Conservation (phyloP, 2,797 vertebrate species). For the Typhlichthys subterraneus region DNA sequence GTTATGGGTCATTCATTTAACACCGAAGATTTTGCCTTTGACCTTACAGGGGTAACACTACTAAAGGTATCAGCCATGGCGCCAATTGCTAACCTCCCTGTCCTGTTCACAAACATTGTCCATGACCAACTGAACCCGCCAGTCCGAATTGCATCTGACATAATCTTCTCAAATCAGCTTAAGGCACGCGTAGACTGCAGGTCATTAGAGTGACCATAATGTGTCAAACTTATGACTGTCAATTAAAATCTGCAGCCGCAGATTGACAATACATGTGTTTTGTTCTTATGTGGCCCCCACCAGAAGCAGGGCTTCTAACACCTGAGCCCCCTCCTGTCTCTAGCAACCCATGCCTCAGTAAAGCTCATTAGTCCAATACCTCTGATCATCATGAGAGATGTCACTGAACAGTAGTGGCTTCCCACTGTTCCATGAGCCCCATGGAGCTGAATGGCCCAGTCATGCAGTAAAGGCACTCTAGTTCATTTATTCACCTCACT, state of each 20-base stretch:
- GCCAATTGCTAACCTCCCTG: constrained; percentile 70
- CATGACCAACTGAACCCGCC: constrained; percentile 66
- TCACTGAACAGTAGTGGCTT: constrained; percentile 70
- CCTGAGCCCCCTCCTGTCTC: constrained; percentile 60
- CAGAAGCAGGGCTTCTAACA: constrained; percentile 65
- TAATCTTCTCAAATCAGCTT: constrained; percentile 81
- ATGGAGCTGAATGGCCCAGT: constrained; percentile 69
- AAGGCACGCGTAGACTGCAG: constrained; percentile 72
- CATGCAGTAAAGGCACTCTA: constrained; percentile 75
- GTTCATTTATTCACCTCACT: constrained; percentile 71
- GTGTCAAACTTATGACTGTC: constrained; percentile 71
- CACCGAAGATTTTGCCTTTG: constrained; percentile 72
- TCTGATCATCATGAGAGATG: constrained; percentile 80
- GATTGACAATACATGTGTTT: constrained; percentile 71
- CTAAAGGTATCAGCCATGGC: constrained; percentile 70
- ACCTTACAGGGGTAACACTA: constrained; percentile 66
- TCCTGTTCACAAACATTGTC: constrained; percentile 73
- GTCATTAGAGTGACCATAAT: constrained; percentile 73
- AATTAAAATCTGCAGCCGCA: constrained; percentile 67
- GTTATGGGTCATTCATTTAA: constrained; percentile 74
- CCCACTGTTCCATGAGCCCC: constrained; percentile 67
- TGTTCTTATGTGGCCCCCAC: constrained; percentile 62
- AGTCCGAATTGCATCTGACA: constrained; percentile 78
- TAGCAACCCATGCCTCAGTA: constrained; percentile 74
- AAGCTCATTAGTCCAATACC: constrained; percentile 83